Percentiles rank a stretch among this genome's conserved stretches.
These are phyloP conservation scores for Fopius arisanus DNA, from an alignment of 1,140 invertebrate genomes.

Conservation along the genomic window DNA sequence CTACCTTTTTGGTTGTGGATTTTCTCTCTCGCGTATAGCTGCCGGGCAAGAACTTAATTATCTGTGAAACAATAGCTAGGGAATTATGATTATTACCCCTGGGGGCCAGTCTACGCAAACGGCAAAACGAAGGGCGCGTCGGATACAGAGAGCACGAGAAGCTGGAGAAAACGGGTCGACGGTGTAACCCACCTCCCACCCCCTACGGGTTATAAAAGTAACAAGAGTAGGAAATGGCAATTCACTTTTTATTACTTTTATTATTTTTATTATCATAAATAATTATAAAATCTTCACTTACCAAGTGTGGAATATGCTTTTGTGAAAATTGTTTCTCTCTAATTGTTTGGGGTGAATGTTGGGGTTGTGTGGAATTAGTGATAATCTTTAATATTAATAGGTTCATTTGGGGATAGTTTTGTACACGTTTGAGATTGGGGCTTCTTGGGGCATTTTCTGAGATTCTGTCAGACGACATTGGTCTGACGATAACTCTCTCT, in stretches of 20 bases:
- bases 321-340: not conserved
- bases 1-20: slow-evolving; percentile 3
- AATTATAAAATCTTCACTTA: not conserved
- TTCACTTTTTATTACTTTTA: slow-evolving; percentile 33
- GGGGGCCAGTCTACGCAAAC: slow-evolving; percentile 36
- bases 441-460: too few species aligned
- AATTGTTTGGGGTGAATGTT: too few species aligned
- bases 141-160: slow-evolving; percentile 18
- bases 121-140: slow-evolving; percentile 21
- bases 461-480: slow-evolving; percentile 40
- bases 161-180: not conserved
- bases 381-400: not conserved
- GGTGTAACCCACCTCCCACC: slow-evolving; percentile 28
- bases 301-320: not conserved
- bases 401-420: not conserved
- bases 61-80: slow-evolving; percentile 52
- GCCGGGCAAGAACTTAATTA: slow-evolving; percentile 53
- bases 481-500: slow-evolving; percentile 37
- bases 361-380: not conserved
- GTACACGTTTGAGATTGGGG: not conserved
- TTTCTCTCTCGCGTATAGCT: slow-evolving; percentile 12
- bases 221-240: slow-evolving; percentile 49
- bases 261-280: not conserved
- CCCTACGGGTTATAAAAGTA: slow-evolving; percentile 51
- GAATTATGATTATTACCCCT: slow-evolving; percentile 54